Percentiles rank a stretch among this genome's conserved stretches.
These are phyloP conservation scores for Nasonia giraulti DNA, from an alignment of 1,140 invertebrate species.

Conservation along the genomic window DNA sequence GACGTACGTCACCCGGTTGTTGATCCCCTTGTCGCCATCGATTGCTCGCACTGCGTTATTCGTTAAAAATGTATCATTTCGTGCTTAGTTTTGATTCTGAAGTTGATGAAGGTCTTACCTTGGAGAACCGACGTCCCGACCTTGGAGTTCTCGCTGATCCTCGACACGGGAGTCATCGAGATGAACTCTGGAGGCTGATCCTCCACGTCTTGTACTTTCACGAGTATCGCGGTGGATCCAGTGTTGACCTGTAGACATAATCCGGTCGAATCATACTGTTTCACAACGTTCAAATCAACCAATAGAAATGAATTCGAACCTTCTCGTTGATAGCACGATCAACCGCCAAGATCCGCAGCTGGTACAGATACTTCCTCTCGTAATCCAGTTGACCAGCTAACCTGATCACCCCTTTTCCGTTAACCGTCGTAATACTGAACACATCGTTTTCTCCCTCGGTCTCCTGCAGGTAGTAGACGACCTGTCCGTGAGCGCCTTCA, in stretches of 20 bases:
- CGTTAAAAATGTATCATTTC: background rate
- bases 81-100: background rate
- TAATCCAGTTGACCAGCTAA: conserved; percentile 88
- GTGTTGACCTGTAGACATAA: conserved; percentile 79
- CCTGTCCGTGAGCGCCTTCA: conserved; percentile 93
- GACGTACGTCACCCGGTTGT: conserved; percentile 90
- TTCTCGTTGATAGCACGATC: conserved; percentile 87
- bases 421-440: conserved; percentile 88
- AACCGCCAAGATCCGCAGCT: conserved; percentile 87
- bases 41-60: conserved; percentile 84
- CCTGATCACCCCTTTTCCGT: conserved; percentile 90
- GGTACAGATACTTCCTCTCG: conserved; percentile 90
- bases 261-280: conserved; percentile 11
- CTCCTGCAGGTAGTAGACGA: conserved; percentile 85
- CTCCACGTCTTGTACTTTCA: conserved; percentile 91
- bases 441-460: conserved; percentile 84
- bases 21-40: conserved; percentile 93
- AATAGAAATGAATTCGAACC: conserved; percentile 64
- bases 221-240: conserved; percentile 89
- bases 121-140: conserved; percentile 87
- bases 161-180: conserved; percentile 87
- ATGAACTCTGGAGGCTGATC: conserved; percentile 94
- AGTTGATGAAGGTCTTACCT: conserved; percentile 74
- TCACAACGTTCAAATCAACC: background rate
- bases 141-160: conserved; percentile 89